phyloP scores from a whole-genome alignment of 2,888 invertebrate species.

The Eupithecia subfuscata region DNA sequence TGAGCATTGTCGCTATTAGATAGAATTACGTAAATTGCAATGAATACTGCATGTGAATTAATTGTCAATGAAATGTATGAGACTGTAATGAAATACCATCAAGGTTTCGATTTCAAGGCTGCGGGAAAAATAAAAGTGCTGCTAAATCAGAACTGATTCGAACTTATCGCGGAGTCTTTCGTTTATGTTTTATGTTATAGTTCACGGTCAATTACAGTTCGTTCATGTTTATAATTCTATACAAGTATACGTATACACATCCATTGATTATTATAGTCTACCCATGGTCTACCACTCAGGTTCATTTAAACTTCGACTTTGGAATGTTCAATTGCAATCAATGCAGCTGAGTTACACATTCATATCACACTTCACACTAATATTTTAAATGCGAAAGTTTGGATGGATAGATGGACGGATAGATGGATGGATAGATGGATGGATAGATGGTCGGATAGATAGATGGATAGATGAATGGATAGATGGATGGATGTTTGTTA shows the following conservation, averaged over 20 bases:
- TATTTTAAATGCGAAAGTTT: too few species aligned
- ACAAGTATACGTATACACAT: neutral
- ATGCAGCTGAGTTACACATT: neutral
- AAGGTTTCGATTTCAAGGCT: slow-evolving; percentile 52
- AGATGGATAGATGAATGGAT: too few species aligned
- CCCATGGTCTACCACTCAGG: neutral
- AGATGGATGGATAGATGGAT: too few species aligned
- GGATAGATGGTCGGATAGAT: too few species aligned
- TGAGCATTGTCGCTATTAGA: slow-evolving; percentile 24
- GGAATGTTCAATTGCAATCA: neutral
- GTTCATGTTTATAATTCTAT: slow-evolving; percentile 3
- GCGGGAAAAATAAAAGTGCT: slow-evolving; percentile 47
- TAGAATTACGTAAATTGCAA: slow-evolving; percentile 23
- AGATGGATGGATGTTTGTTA: too few species aligned
- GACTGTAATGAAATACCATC: slow-evolving; percentile 43
- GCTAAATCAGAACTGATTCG: slow-evolving; percentile 46
- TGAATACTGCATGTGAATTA: slow-evolving; percentile 14
- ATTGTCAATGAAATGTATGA: slow-evolving; percentile 32
- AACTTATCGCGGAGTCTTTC: slow-evolving; percentile 47
- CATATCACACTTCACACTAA: neutral
- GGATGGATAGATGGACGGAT: too few species aligned
- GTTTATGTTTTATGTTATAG: slow-evolving; percentile 43
- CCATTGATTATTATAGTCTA: neutral
- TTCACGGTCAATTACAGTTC: slow-evolving; percentile 52
- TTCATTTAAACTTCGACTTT: neutral